Base-by-base conservation (phyloP, 2,888 invertebrate genomes). In the Ectemnius cavifrons region DNA sequence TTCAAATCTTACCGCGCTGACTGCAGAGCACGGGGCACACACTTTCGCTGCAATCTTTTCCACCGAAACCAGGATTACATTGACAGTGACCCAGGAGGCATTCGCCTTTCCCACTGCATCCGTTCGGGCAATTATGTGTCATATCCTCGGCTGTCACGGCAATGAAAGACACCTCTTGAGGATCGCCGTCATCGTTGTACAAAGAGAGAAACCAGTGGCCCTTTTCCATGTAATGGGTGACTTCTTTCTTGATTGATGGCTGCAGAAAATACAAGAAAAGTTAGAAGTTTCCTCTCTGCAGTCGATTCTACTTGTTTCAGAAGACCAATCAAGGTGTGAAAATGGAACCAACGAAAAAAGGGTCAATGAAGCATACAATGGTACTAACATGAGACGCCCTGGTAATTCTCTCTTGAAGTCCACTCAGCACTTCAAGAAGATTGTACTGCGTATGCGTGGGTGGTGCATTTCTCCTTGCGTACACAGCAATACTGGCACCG, bases 371-470 rank as follows among this genome's bases (percentile, higher is more conserved):
- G 88, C 86, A 89, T 89, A 89, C 87, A 87, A 88, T 84, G 71
- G 86, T 89, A 94, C 95, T 96, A 93, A 97, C 96, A 93, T 97
- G 96, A 87, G 97, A 96, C 65, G 96, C 95, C 86, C 97, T 93
- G 14, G 95, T 95, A 69, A 95, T 95, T 88, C 97, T 93, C 49
- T 96, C 96, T 91, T 96, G 97, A 90, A 97, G 97, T 75, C 97
- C 97, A 88, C 96, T 97, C 67, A 98, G 93, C 63, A 98, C 96
- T 92, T 98, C 97, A 89, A 98, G 94, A 88, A 99, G 97, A 91
- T 99, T 98, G 91, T 99, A 98, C 90, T 98, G 97, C 45, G 98
- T 98, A 88, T 99, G 97, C 2, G 99, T 98, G 3, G 99, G 99
- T 70, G 98, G 92, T 58, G 98, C 97, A 89, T 98, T 98, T 85